Conservation (phyloP, 2,797 vertebrate genomes). For the Rhinatrema bivittatum region DNA sequence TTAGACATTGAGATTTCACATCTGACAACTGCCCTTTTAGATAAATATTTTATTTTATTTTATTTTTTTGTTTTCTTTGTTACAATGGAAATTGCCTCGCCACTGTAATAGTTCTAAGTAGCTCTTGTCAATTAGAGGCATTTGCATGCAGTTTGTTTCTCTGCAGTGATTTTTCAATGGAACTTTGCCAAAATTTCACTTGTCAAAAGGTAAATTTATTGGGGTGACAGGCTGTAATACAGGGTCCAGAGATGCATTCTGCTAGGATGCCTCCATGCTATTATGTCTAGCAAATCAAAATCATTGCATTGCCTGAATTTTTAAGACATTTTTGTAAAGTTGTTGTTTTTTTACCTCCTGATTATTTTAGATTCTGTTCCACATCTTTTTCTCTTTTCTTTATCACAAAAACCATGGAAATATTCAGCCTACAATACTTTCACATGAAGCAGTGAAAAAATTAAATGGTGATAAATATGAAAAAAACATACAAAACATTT, state of each 20-base stretch:
- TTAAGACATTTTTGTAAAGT: too few species aligned
- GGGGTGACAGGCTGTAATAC: background rate
- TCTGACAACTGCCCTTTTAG: background rate
- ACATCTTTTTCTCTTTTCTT: too few species aligned
- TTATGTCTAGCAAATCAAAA: too few species aligned
- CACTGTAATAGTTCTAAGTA: background rate
- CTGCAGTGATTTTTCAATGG: background rate
- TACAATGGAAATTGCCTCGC: conserved; percentile 1
- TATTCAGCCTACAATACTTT: too few species aligned
- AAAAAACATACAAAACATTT: too few species aligned
- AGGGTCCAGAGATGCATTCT: background rate
- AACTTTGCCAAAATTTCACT: background rate
- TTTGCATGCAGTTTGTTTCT: background rate
- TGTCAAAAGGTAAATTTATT: background rate
- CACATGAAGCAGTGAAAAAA: too few species aligned
- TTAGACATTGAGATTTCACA: conserved; percentile 8
- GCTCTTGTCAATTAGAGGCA: background rate
- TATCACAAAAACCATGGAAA: too few species aligned
- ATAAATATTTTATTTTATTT: too few species aligned
- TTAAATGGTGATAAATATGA: too few species aligned
- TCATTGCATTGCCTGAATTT: too few species aligned
- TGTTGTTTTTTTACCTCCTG: too few species aligned
- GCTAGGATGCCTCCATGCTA: background rate
- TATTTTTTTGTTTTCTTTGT: background rate
- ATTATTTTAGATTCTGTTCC: too few species aligned